phyloP scores from a whole-genome alignment of 2,797 vertebrate species.

The Chloroceryle amazona region DNA sequence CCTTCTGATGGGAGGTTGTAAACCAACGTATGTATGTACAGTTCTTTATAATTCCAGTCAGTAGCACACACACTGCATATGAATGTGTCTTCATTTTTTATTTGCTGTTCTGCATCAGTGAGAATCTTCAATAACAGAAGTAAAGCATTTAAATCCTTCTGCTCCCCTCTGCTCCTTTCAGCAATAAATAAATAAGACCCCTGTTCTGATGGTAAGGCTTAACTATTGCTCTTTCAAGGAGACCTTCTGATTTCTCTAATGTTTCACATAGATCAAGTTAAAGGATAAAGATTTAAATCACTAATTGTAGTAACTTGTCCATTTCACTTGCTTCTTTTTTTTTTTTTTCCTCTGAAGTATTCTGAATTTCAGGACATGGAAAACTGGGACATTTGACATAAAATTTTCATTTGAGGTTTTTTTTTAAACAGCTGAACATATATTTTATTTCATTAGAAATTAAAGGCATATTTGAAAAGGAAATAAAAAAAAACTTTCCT shows the following conservation, averaged over 20 bases:
- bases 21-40: background rate
- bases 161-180: background rate
- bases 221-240: background rate
- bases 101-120: constrained; percentile 56
- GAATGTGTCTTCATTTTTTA: constrained; percentile 58
- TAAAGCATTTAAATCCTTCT: constrained; percentile 34
- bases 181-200: constrained; percentile 20
- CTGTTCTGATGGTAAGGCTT: background rate
- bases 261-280: background rate
- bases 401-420: background rate
- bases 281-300: background rate
- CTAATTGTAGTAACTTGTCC: background rate
- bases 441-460: constrained; percentile 52
- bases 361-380: background rate
- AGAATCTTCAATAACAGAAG: constrained; percentile 44
- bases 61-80: background rate
- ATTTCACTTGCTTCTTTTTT: background rate
- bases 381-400: background rate
- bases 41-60: constrained; percentile 30
- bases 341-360: background rate
- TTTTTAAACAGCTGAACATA: background rate
- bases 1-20: constrained; percentile 27
- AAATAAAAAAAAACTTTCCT: background rate
- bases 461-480: constrained; percentile 43
- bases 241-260: background rate